Evolutionary conservation across 1,140 invertebrate genomes (phyloP).

Genomic region (Lepidurus packardi): DNA sequence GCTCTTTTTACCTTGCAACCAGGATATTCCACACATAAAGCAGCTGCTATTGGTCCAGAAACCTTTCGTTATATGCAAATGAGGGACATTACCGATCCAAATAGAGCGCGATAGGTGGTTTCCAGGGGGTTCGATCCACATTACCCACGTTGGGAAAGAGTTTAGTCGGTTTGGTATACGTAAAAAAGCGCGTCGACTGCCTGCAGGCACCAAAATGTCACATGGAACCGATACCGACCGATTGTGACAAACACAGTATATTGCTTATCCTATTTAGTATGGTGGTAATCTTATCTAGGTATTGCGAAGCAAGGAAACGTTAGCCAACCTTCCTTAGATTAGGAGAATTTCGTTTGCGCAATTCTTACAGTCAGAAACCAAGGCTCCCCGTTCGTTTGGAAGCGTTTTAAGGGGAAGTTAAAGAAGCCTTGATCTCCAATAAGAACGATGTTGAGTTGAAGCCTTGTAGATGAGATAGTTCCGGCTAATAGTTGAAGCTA

Average conservation of each 20-base stretch:
- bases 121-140: neutral
- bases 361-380: neutral
- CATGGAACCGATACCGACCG: no score
- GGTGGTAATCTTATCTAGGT: neutral
- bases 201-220: no score
- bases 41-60: slow-evolving; percentile 5
- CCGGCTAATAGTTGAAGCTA: neutral
- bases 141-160: neutral
- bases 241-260: no score
- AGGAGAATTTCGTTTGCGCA: neutral
- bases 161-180: no score
- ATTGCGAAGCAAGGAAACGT: neutral
- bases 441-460: neutral
- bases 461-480: neutral
- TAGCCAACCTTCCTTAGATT: neutral
- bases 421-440: neutral
- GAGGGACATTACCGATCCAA: neutral
- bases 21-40: neutral
- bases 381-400: neutral
- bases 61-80: neutral
- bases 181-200: no score
- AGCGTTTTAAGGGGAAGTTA: neutral
- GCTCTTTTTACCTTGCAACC: neutral
- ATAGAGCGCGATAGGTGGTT: neutral
- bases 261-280: no score